Percentiles rank a stretch among this genome's conserved stretches.
These are phyloP conservation scores for Seira sanloemensis DNA, from an alignment of 2,888 invertebrate species.

Conservation along the genomic window DNA sequence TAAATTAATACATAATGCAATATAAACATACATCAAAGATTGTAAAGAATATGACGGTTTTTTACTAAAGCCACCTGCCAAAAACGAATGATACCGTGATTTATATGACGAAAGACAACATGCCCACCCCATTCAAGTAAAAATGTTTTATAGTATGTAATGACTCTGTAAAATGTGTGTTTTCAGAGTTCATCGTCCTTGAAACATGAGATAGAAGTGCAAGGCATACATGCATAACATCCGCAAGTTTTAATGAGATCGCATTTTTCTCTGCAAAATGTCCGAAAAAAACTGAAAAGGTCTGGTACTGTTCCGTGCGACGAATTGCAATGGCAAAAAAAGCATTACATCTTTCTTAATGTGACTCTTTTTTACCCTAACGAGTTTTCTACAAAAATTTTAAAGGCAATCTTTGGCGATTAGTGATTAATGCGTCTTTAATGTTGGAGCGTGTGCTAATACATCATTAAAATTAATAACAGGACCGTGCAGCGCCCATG, in stretches of 20 bases:
- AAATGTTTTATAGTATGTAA: slow-evolving; percentile 1
- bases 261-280: not conserved
- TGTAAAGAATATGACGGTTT: not conserved
- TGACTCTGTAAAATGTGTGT: not conserved
- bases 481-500: not conserved
- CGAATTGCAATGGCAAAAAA: not conserved
- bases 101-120: slow-evolving; percentile 18
- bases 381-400: slow-evolving; percentile 14
- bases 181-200: slow-evolving; percentile 30
- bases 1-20: not conserved
- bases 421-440: slow-evolving; percentile 29
- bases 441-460: not conserved
- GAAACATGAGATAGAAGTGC: not conserved
- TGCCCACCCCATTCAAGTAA: slow-evolving; percentile 1
- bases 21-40: not conserved
- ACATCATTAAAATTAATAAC: slow-evolving; percentile 41
- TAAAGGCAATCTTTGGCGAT: not conserved
- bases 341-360: not conserved
- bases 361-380: not conserved
- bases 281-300: not conserved
- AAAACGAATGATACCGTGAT: slow-evolving; percentile 25
- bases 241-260: not conserved
- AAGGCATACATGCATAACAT: not conserved
- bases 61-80: not conserved
- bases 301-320: not conserved